Evolutionary conservation across 2,113 vertebrate species (phyloP), one percentile per base, ranked within the genome.

Genomic region (Oenanthe melanoleuca): DNA sequence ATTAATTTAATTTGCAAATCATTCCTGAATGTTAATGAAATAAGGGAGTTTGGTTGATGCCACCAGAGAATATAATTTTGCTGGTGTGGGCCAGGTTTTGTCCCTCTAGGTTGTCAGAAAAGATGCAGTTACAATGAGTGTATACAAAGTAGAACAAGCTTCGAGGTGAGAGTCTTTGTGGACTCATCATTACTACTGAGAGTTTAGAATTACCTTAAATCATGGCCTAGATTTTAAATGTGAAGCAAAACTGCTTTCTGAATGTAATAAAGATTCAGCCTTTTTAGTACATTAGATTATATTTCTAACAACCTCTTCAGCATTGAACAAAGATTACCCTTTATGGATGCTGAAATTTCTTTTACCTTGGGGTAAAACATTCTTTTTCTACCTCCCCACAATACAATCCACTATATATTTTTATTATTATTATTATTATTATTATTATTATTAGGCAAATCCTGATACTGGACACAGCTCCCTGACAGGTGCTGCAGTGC

Each of bases 1-100:
- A 94, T 91, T 96, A 91, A 81, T 96, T 92, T 95, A 92, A 81
- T 96, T 96, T 94, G 64, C 60, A 91, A 95, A 95, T 96, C 14
- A 70, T 53, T 92, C 19, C 52, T 91, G 77, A 96, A 70, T 4
- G 5, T 67, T 96, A 94, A 95, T 93, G 94, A 94, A 96, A 80
- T 33, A 34, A 0, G 3, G 52, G 73, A 83, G 14, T 79, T 92
- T 63, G 26, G 3, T 21, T 88, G 45, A 63, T 77, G 72, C 28
- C 72, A 93, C 65, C 33, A 66, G 61, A 81, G 45, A 89, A 9
- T 77, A 80, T 53, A 38, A 71, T 80, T 85, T 92, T 92, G 49
- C 77, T 93, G 75, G 9, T 38, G 16, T 44, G 83, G 63, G 93
- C 96, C 80, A 81, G 86, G 53, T 80, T 92, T 94, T 49, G 78